Evolutionary conservation across 2,113 vertebrate species (phyloP).

Genomic region (Mesembrinibis cayennensis): DNA sequence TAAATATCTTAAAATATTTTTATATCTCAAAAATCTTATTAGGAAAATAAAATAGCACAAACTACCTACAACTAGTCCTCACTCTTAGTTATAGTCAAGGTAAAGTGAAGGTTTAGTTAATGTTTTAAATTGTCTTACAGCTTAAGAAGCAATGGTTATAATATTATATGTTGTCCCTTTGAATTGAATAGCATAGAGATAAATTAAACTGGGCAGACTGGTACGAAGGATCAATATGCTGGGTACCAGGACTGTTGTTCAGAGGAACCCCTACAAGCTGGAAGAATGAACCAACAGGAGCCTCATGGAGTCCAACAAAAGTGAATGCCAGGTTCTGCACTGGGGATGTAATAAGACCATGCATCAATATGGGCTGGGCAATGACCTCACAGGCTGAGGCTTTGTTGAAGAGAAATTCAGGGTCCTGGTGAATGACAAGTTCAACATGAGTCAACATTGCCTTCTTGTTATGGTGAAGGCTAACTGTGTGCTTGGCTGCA

Average conservation of each 20-base stretch:
- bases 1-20: background rate
- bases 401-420: background rate
- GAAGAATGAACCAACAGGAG: background rate
- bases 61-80: background rate
- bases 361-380: background rate
- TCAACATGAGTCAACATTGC: background rate
- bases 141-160: background rate
- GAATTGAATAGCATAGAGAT: background rate
- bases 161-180: background rate
- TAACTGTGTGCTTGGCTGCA: background rate
- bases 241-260: background rate
- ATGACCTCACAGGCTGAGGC: background rate
- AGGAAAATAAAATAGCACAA: background rate
- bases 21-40: background rate
- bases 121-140: background rate
- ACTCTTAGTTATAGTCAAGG: background rate
- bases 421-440: background rate
- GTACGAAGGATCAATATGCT: background rate
- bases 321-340: background rate
- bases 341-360: background rate
- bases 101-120: background rate
- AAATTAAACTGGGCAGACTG: background rate
- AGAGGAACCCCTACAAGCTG: background rate
- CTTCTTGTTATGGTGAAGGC: background rate
- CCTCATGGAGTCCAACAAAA: background rate